Evolutionary conservation across 1,140 invertebrate genomes (phyloP).

Genomic region (Scylla paramamosain): DNA sequence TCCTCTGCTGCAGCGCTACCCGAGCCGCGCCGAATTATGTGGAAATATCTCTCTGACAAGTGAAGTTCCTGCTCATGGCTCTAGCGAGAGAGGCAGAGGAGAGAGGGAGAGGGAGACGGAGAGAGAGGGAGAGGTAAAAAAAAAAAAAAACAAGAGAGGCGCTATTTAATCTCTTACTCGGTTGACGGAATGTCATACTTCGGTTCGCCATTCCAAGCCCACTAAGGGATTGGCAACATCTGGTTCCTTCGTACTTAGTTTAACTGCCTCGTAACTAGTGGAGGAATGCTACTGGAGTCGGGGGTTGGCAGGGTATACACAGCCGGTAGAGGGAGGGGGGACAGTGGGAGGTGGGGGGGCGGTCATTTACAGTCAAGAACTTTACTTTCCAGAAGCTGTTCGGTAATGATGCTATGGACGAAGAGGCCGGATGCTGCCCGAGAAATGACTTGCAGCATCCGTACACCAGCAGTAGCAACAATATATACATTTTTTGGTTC

Average conservation of each 20-base stretch:
- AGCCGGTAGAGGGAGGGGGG: neutral
- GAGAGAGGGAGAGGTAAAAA: neutral
- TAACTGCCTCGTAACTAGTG: conserved; percentile 62
- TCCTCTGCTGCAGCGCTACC: too few species aligned
- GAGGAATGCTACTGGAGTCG: conserved; percentile 14
- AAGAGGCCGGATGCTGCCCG: too few species aligned
- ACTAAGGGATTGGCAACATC: conserved; percentile 62
- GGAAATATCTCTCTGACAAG: too few species aligned
- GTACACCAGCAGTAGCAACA: too few species aligned
- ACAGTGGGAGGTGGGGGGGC: neutral
- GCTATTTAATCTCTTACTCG: neutral
- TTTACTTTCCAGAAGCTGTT: conserved; percentile 40
- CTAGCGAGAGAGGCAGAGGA: too few species aligned
- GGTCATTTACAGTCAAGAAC: conserved; percentile 48
- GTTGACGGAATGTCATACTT: conserved; percentile 53
- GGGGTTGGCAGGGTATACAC: neutral
- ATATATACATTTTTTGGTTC: too few species aligned
- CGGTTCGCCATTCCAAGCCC: conserved; percentile 29
- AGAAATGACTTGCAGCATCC: too few species aligned
- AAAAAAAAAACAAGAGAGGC: neutral
- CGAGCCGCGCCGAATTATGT: too few species aligned
- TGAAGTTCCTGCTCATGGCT: too few species aligned
- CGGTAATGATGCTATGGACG: conserved; percentile 26
- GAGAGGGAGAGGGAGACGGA: too few species aligned
- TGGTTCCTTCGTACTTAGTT: conserved; percentile 64